Base-by-base conservation (phyloP, 2,113 vertebrate species). In the Phocoena sinus region DNA sequence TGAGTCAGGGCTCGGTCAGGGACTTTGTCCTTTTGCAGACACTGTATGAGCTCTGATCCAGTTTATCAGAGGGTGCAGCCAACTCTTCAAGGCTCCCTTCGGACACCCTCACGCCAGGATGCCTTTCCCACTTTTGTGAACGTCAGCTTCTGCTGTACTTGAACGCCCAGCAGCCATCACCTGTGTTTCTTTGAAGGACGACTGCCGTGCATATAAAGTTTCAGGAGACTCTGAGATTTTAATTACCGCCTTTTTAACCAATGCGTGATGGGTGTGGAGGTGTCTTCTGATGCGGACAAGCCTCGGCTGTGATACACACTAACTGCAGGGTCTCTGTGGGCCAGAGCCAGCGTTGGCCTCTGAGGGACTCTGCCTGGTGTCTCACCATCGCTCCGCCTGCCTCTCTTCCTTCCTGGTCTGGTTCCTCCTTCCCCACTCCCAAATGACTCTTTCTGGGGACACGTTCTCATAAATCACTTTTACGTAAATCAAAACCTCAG, bases 81-180 rank as follows among this genome's bases (percentile, higher is more conserved):
- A 2, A 11, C 33, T 14, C 11, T 6, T 2, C 18, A 28, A 31
- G 15, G 4, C 14, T 41, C 3, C 15, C 58, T 26, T 47, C 8
- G 14, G 23, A 12, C 2, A 5, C n/a, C 4, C 53, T 36, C 50
- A 8, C 8, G 12, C 7, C 41, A 60, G 41, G 33, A 23, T 4
- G 15, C 31, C 25, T 36, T 56, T 70, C 3, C 5, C 25, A 4
- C 12, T 3, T 56, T 4, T 5, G 33, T 18, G 36, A 17, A 28
- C 5, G 0, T 26, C 23, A 3, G 3, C 74, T 26, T 17, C 38
- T 36, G 41, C 1, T 23, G 20, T 13, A 0, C 31, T 17, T 25
- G 9, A 87, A 10, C 15, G 73, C 15, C 68, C 33, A n/a, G 26
- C 5, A 74, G 56, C 14, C 1, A 2, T 11, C 47, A 3, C 20